Conservation (phyloP, 2,888 invertebrate genomes). For the Podabrus alpinus region DNA sequence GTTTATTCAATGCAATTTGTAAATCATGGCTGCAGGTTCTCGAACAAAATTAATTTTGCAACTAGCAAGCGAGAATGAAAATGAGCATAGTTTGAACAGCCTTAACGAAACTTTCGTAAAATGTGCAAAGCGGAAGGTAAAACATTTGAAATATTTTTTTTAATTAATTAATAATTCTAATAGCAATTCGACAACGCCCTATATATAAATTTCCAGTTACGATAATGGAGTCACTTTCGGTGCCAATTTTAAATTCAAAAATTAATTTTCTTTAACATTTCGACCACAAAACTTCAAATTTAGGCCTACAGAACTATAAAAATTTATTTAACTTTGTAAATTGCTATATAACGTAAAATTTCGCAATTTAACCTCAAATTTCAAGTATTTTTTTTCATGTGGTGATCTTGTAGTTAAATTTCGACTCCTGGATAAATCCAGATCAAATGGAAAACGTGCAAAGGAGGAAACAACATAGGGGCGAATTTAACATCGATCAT, state of each 20-base stretch:
- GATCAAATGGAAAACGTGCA: constrained; percentile 5
- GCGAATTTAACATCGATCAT: not conserved
- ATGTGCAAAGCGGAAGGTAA: not conserved
- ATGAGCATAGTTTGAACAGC: not conserved
- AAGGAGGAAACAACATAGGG: not conserved
- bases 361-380: not conserved
- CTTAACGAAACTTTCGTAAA: not conserved
- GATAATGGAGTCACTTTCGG: not conserved
- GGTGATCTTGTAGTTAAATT: not conserved
- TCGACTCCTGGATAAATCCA: not conserved
- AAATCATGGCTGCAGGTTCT: not conserved
- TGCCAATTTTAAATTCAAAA: not conserved
- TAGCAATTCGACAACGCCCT: not conserved
- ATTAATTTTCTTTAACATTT: not conserved
- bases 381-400: not conserved
- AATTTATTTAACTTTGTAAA: not conserved
- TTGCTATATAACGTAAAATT: not conserved
- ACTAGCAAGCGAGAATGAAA: not conserved
- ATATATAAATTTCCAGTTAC: not conserved
- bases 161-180: no score
- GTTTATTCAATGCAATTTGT: not conserved
- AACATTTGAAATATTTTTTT: not conserved
- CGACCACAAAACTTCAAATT: not conserved
- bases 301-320: not conserved
- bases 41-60: not conserved